Evolutionary conservation across 2,888 invertebrate genomes (phyloP).

Genomic region (Himalopsyche kuldschensis): DNA sequence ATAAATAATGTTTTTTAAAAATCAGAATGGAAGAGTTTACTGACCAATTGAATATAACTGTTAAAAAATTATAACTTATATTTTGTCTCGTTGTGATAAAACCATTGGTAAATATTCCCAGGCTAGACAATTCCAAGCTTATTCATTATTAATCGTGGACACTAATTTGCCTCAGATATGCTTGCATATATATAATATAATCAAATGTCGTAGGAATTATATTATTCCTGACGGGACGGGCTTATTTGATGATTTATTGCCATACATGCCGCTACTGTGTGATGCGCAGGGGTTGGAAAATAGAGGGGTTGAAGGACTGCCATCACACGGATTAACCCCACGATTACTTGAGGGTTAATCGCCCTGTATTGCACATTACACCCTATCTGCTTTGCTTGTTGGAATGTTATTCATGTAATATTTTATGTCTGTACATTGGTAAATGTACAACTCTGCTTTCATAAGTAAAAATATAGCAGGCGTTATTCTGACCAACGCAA

Average conservation of each 20-base stretch:
- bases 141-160: background rate
- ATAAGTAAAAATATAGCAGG: no score
- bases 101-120: no score
- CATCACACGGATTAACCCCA: conserved; percentile 20
- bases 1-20: no score
- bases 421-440: no score
- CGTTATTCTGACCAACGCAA: no score
- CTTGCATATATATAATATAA: conserved; percentile 7
- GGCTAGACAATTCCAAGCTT: no score
- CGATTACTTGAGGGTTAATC: conserved; percentile 30
- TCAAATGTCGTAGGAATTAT: conserved; percentile 38
- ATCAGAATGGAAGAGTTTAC: no score
- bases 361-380: conserved; percentile 6
- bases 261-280: background rate
- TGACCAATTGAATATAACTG: no score
- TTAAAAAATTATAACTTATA: no score
- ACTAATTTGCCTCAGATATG: conserved; percentile 33
- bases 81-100: no score
- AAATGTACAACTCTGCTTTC: no score
- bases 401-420: background rate
- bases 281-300: background rate
- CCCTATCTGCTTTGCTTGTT: background rate
- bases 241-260: conserved; percentile 39
- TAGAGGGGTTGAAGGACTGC: conserved; percentile 13
- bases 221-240: conserved; percentile 35